Evolutionary conservation across 2,888 invertebrate species (phyloP), one percentile per base, ranked within the genome.

Genomic region (Beris chalybata): DNA sequence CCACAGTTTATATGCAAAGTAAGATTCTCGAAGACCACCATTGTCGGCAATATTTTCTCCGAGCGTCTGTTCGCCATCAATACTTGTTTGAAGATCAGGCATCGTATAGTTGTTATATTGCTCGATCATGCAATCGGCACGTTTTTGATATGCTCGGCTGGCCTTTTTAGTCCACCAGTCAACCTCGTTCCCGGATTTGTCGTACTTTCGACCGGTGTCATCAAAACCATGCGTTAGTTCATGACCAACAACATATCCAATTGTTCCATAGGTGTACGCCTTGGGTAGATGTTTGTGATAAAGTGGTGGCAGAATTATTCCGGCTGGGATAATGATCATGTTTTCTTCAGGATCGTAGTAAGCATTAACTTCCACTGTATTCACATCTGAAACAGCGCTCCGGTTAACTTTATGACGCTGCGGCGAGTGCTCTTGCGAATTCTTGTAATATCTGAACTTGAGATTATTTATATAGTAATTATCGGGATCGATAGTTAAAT

Each of bases 21-120:
- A 52, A 4, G 65, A 12, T 5, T 32, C 22, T 12, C 43, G 31
- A 38, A 65, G 6, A 31, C 65, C 65, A 22, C 48, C 56, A 43
- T 56, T 65, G n/a, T 65, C 65, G 4, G 65, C 65, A 13, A 65
- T 65, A 48, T 65, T 56, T 22, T 65, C 65, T 7, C 31, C 45
- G 4, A 58, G 31, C 13, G 56, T 56, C 22, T 22, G 7, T 22
- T 29, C 9, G 15, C 52, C 22, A 22, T 32, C 48, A 7, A 3
- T 32, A 12, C n/a, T 55, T 5, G 3, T 9, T 3, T 9, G 4
- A 2, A 38, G 15, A 7, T 4, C 38, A 12, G 9, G 32, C 15
- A 38, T 53, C 3, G n/a, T 15, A 38, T 38, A 38, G 9, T 38
- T 38, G 9, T 38, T 38, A 43, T 65, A 65, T 13, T 65, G 65